phyloP scores from a whole-genome alignment of 64 coral and sea anemone species.

The Cladopsammia gracilis region DNA sequence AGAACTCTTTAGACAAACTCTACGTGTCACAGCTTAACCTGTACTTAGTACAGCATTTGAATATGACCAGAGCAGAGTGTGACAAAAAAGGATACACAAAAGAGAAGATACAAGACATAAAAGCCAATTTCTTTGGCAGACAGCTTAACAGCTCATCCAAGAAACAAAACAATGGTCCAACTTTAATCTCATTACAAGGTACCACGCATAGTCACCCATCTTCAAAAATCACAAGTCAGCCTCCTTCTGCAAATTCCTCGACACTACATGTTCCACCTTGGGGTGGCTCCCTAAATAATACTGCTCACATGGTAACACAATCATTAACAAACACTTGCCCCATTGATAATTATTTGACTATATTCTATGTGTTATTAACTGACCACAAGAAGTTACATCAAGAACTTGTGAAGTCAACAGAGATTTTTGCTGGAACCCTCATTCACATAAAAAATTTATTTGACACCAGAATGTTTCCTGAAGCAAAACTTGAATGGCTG shows the following conservation, averaged over 20 bases:
- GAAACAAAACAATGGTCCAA: slow-evolving; percentile 57
- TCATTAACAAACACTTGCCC: too few species aligned
- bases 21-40: slow-evolving; percentile 39
- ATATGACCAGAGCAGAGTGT: not conserved
- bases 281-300: too few species aligned
- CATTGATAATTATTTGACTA: too few species aligned
- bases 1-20: slow-evolving; percentile 13
- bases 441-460: too few species aligned
- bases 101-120: slow-evolving; percentile 33
- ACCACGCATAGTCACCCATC: slow-evolving; percentile 55
- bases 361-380: too few species aligned
- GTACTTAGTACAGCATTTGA: slow-evolving; percentile 2
- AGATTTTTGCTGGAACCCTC: too few species aligned
- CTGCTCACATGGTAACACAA: too few species aligned
- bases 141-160: slow-evolving; percentile 54
- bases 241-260: slow-evolving; percentile 51
- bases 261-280: too few species aligned
- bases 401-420: too few species aligned
- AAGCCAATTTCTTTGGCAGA: slow-evolving; percentile 54
- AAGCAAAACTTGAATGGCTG: too few species aligned
- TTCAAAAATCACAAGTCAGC: slow-evolving; percentile 55
- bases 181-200: slow-evolving; percentile 55
- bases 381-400: too few species aligned
- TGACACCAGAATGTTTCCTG: too few species aligned
- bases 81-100: slow-evolving; percentile 40